A percentile compares a stretch with the other conserved stretches of the same genome.
Evolutionary conservation across 2,113 vertebrate genomes (phyloP).

Genomic region (Pantherophis guttatus): DNA sequence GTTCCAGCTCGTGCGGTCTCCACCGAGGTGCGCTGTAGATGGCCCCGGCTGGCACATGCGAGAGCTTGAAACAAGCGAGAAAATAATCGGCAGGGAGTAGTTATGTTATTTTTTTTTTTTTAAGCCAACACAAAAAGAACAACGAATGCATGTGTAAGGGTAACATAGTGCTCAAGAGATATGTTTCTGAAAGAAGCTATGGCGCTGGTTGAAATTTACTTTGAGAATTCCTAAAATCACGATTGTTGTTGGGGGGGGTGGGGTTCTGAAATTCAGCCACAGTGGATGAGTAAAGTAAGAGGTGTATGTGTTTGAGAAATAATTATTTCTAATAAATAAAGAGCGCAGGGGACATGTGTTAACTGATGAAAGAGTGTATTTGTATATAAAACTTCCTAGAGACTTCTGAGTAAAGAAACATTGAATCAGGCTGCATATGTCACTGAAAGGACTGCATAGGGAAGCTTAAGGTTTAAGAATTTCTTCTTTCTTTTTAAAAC

Average conservation of each 20-base stretch:
- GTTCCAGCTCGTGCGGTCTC: conserved; percentile 8
- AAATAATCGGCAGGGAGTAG: not conserved
- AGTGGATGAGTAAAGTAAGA: not conserved
- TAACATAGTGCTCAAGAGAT: too few species aligned
- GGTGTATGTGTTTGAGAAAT: not conserved
- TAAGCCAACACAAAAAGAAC: not conserved
- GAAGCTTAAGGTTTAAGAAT: not conserved
- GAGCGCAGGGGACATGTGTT: not conserved
- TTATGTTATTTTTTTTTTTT: not conserved
- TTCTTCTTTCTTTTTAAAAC: not conserved
- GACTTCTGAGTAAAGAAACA: not conserved
- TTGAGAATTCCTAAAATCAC: not conserved
- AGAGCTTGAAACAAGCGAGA: not conserved
- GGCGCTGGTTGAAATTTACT: not conserved
- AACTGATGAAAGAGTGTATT: not conserved
- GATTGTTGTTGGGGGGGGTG: not conserved
- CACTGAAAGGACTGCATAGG: not conserved
- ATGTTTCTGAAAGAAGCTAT: not conserved
- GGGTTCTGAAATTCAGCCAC: not conserved
- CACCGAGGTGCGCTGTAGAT: not conserved
- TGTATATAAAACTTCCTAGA: not conserved
- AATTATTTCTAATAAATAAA: not conserved
- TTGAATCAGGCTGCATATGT: too few species aligned
- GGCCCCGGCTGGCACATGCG: not conserved
- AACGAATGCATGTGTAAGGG: not conserved